phyloP scores from a whole-genome alignment of 2,888 invertebrate species.

The Oligia latruncula region DNA sequence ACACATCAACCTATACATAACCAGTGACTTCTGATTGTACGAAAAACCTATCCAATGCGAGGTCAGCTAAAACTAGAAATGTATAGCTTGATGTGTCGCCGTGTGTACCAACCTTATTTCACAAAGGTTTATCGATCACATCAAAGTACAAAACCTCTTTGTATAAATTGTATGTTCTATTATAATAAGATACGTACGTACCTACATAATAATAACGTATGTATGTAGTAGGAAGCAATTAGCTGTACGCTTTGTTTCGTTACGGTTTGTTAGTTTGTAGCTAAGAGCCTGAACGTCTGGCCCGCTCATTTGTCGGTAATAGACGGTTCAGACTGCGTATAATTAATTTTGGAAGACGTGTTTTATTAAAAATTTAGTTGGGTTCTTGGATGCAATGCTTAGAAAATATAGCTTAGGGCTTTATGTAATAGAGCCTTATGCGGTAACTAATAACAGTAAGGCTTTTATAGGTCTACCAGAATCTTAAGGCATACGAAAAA shows the following conservation, averaged over 20 bases:
- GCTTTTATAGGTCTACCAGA: neutral
- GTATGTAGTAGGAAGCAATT: constrained; percentile 47
- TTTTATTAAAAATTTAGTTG: neutral
- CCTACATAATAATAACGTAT: neutral
- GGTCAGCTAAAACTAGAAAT: too few relatives aligned
- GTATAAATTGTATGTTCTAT: constrained; percentile 26
- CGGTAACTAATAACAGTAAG: too few relatives aligned
- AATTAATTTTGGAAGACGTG: neutral
- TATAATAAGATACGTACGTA: constrained; percentile 11
- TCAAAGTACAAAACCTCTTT: constrained; percentile 44
- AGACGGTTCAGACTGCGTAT: neutral
- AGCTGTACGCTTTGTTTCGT: constrained; percentile 52
- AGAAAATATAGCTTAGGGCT: neutral
- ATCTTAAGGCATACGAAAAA: too few relatives aligned
- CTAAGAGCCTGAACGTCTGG: constrained; percentile 13
- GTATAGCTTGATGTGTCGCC: too few relatives aligned
- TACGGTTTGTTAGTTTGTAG: constrained; percentile 40
- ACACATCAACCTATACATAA: too few relatives aligned
- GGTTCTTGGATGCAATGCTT: neutral
- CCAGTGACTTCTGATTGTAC: too few relatives aligned
- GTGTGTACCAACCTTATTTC: neutral
- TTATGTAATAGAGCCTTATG: neutral
- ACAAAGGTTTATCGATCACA: constrained; percentile 19
- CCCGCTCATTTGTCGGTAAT: constrained; percentile 25
- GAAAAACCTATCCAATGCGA: too few relatives aligned